Base-by-base conservation (phyloP, 2,113 vertebrate genomes). In the Paramormyrops kingsleyae region DNA sequence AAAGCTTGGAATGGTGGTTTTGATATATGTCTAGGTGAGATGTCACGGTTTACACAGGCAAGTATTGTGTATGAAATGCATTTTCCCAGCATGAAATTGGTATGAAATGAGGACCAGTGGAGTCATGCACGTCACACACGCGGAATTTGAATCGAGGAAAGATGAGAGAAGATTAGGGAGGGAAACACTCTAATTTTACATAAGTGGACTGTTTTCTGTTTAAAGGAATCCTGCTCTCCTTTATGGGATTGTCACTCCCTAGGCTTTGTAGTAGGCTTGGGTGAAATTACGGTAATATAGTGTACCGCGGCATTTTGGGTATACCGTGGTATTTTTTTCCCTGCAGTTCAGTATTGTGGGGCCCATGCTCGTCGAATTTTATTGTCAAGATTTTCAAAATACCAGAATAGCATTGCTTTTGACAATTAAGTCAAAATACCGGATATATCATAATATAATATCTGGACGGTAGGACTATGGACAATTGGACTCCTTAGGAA, bases 71-170 rank as follows among this genome's bases (percentile, higher is more conserved):
- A 46, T 59, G 88, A 83, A 84, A 44, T 89, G 88, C 89, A 87
- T 92, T 94, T 92, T 89, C 92, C 91, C 84, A 88, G 92, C 91
- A 94, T 94, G 93, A 93, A 92, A 94, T 88, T 70, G 17, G 39
- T 86, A 90, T 89, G 92, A 91, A 93, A 93, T 93, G 66, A 88
- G 74, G 52, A 88, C 66, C 52, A 35, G 53, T 17, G 85, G 49
- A 87, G 10, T 12, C 19, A 12, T 39, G 52, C 12, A 19, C 35
- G 10, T 27, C 7, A 42, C 21, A 74, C 21, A 56, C 50, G 27
- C 42, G 3, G 21, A 27, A 27, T 70, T 35, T 9, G 15, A 85
- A 92, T 94, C 46, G 94, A 94, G 94, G 94, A 93, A 94, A 83
- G 80, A 47, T 83, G 80, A 21, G 80, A 47, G 44, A 46, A 84